Conservation (phyloP, 2,888 invertebrate genomes). For the Agrochola lychnidis region DNA sequence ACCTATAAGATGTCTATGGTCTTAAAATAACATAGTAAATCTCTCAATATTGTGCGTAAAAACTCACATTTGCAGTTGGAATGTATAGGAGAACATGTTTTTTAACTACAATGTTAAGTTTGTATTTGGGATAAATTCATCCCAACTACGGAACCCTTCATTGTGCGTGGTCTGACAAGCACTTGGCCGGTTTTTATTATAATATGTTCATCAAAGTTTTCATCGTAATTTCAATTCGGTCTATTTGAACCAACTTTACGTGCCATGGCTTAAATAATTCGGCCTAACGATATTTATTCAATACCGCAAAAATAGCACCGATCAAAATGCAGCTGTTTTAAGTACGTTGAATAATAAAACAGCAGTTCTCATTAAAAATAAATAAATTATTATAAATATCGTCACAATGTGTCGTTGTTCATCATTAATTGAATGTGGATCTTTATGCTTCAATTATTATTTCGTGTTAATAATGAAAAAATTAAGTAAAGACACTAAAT, state of each 20-base stretch:
- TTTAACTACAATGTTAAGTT: too few species aligned
- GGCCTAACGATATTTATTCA: neutral
- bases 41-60: too few species aligned
- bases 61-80: too few species aligned
- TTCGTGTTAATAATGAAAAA: neutral
- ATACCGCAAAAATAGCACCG: slow-evolving; percentile 21
- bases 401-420: neutral
- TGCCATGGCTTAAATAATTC: neutral
- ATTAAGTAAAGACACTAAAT: neutral
- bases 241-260: slow-evolving; percentile 2
- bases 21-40: too few species aligned
- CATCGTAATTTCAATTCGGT: neutral
- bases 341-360: neutral
- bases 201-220: slow-evolving; percentile 6
- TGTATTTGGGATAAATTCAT: too few species aligned
- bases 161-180: too few species aligned
- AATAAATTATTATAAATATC: slow-evolving; percentile 23
- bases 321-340: neutral
- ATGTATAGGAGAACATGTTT: too few species aligned
- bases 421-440: slow-evolving; percentile 7
- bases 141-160: too few species aligned
- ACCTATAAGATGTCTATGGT: too few species aligned
- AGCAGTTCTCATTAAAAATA: slow-evolving; percentile 22
- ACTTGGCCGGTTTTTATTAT: too few species aligned
- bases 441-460: slow-evolving; percentile 4